These are phyloP conservation scores for Emmelina monodactyla DNA, from an alignment of 2,888 invertebrate species.

Conservation along the genomic window DNA sequence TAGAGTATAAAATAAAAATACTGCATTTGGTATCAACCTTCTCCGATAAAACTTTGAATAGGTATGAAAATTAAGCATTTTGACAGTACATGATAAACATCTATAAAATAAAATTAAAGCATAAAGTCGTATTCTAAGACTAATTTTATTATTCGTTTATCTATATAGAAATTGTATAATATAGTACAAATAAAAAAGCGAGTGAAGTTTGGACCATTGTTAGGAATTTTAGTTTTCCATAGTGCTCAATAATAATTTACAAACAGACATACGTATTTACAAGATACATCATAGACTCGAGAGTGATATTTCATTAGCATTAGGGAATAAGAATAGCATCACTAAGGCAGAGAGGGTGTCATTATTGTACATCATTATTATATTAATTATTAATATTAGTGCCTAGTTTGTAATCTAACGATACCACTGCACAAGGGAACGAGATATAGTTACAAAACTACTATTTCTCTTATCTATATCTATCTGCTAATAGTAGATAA, in stretches of 20 bases:
- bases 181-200: slow-evolving; percentile 64
- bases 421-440: slow-evolving; percentile 27
- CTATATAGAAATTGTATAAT: slow-evolving; percentile 61
- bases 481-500: slow-evolving; percentile 30
- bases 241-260: slow-evolving; percentile 44
- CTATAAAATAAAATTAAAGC: slow-evolving; percentile 61
- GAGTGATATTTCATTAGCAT: slow-evolving; percentile 47
- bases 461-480: slow-evolving; percentile 22
- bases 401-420: slow-evolving; percentile 14
- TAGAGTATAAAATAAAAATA: slow-evolving; percentile 65
- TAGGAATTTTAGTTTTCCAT: slow-evolving; percentile 62
- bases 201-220: slow-evolving; percentile 65
- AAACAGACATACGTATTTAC: slow-evolving; percentile 57
- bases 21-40: slow-evolving; percentile 63
- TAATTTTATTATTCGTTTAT: slow-evolving; percentile 48
- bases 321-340: slow-evolving; percentile 55
- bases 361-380: slow-evolving; percentile 59
- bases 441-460: slow-evolving; percentile 23
- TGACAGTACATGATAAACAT: slow-evolving; percentile 55
- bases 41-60: slow-evolving; percentile 54
- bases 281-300: slow-evolving; percentile 45
- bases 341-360: slow-evolving; percentile 63
- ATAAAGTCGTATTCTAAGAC: slow-evolving; percentile 47
- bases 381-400: slow-evolving; percentile 31
- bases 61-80: slow-evolving; percentile 60